Percentiles rank a stretch among this genome's conserved stretches.
Evolutionary conservation across 2,888 invertebrate genomes (phyloP).

Genomic region (Caenorhabditis parvicauda): DNA sequence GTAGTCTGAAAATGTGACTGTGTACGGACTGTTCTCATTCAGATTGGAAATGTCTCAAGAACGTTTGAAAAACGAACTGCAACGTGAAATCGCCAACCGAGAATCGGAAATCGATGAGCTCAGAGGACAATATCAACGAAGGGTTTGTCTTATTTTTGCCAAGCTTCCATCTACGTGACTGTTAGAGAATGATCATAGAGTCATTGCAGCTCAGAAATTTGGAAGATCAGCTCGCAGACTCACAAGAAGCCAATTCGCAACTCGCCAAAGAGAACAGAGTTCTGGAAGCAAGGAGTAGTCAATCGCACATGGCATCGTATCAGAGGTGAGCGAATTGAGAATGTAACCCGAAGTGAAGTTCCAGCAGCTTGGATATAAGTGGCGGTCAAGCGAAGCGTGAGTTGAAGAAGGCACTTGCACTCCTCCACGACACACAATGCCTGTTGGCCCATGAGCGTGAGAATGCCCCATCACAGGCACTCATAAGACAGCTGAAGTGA

Average conservation of each 20-base stretch:
- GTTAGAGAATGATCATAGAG: no score
- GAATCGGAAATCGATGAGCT: slow-evolving; percentile 92
- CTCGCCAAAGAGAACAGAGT: slow-evolving; percentile 86
- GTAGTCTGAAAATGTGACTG: no score
- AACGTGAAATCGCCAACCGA: slow-evolving; percentile 79
- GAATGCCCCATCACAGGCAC: slow-evolving; percentile 22
- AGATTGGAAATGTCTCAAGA: slow-evolving; percentile 90
- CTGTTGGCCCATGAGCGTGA: slow-evolving; percentile 41
- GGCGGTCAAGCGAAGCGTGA: slow-evolving; percentile 39
- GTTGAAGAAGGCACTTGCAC: slow-evolving; percentile 36
- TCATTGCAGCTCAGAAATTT: slow-evolving; percentile 39
- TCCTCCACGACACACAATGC: slow-evolving; percentile 43
- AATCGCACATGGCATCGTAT: slow-evolving; percentile 71
- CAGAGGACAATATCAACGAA: slow-evolving; percentile 84
- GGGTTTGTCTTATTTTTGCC: slow-evolving; percentile 72
- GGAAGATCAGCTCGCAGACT: slow-evolving; percentile 72
- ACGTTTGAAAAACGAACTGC: slow-evolving; percentile 66
- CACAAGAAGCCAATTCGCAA: slow-evolving; percentile 85
- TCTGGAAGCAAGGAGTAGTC: slow-evolving; percentile 79
- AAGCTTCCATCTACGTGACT: background rate
- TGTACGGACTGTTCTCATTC: no score
- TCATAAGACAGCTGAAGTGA: slow-evolving; percentile 41
- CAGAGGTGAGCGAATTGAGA: background rate
- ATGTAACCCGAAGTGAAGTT: slow-evolving; percentile 2
- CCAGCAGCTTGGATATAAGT: slow-evolving; percentile 13